Percentiles rank a stretch among this genome's conserved stretches.
Conservation (phyloP, 1,140 invertebrate genomes). For the Bombus picipes region DNA sequence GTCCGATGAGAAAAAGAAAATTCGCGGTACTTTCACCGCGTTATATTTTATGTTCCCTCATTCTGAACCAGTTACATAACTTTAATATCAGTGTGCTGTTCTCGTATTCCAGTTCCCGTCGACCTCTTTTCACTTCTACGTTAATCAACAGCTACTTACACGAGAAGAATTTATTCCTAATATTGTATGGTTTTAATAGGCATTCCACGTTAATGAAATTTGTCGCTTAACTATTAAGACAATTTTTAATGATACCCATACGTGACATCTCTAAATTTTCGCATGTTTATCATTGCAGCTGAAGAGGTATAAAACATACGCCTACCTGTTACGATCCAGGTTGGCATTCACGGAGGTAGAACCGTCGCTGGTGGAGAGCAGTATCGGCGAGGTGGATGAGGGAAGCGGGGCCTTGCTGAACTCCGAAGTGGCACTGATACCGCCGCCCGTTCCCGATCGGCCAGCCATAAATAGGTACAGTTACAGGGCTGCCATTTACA, state of each 20-base stretch:
- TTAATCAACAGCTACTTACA: neutral
- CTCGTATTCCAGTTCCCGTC: neutral
- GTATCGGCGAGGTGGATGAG: slow-evolving; percentile 91
- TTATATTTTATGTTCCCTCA: neutral
- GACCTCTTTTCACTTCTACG: neutral
- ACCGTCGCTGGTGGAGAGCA: slow-evolving; percentile 86
- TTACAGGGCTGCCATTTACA: slow-evolving; percentile 89
- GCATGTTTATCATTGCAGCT: slow-evolving; percentile 84
- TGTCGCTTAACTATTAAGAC: neutral
- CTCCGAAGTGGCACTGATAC: slow-evolving; percentile 77
- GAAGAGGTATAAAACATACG: slow-evolving; percentile 94
- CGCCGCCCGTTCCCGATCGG: slow-evolving; percentile 82
- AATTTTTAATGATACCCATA: no score
- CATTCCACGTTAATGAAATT: no score
- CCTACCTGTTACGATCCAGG: slow-evolving; percentile 90
- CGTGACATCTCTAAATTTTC: neutral
- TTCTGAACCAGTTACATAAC: slow-evolving; percentile 1
- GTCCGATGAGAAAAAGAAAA: neutral
- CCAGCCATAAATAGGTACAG: slow-evolving; percentile 91
- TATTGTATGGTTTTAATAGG: neutral
- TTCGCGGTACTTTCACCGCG: neutral
- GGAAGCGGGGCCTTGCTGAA: slow-evolving; percentile 76
- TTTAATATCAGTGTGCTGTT: neutral
- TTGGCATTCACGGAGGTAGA: slow-evolving; percentile 86
- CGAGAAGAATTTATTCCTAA: neutral